Evolutionary conservation across 2,888 invertebrate genomes (phyloP), one percentile per base, ranked within the genome.

Genomic region (Torymus aiolomorphi): DNA sequence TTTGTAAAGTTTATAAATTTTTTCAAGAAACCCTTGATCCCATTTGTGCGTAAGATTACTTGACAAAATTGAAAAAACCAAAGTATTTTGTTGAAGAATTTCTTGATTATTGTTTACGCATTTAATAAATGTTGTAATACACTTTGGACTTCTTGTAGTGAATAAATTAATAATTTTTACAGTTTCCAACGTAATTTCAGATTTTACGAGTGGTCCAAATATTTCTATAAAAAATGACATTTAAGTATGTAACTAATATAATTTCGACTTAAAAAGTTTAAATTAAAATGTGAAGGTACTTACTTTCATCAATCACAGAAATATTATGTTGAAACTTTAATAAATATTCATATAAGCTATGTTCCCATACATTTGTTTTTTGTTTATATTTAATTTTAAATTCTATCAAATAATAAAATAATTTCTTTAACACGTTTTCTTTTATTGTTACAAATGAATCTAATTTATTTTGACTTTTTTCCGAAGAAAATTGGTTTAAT

Each of bases 281-380:
- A 24, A 62, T 12, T 24, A 61, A 51, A 51, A 18, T 57, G 65
- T 75, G n/a, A n/a, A n/a, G 65, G 16, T 62, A 81, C 76, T 93
- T 89, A 76, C 93, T 91, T n/a, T 88, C 88, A 16, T 91, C 89
- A 13, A 95, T 87, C 16, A 89, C 86, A 14, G 89, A 86, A 4
- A 94, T 91, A 84, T 91, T 92, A 85, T 94, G 93, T 57, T 95
- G 94, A 90, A 93, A 95, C 71, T 90, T 91, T 79, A 92, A 88
- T 18, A 95, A 91, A 87, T 94, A 95, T 80, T 90, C 88, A 13
- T 91, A 87, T 12, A 95, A 87, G 2, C 92, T 88, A 5, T 88
- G 89, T 84, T 94, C 94, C 84, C 95, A 89, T 62, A 88, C 89
- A 3, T 92, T 92, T 31, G 93, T 61, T 66, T 89, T 78, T 24